Base-by-base conservation (phyloP, 2,113 vertebrate species). In the Pachypanchax playfairii region DNA sequence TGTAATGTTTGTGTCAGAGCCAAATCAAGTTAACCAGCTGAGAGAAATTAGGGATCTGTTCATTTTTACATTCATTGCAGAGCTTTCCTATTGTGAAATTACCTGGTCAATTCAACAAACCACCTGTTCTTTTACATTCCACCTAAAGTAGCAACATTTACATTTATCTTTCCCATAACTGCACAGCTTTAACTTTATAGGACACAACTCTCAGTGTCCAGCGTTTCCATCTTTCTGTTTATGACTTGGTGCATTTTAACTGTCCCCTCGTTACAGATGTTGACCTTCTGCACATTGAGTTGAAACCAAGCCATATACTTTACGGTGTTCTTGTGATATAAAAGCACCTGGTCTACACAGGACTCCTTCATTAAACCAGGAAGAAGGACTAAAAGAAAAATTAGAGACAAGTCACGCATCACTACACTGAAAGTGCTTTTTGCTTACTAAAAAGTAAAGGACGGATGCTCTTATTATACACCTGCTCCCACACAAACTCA, bases 391-490 rank as follows among this genome's bases (percentile, higher is more conserved):
- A 48, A 43, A 61, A 26, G 12, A 0, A 11, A 63, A 77, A 72
- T 77, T 61, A 64, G 69, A 80, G 56, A 28, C 12, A 18, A 35
- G 43, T 42, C 35, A 18, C 25, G 47, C 70, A 60, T 52, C 35
- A 69, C 52, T 39, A 43, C 50, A 31, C 26, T 65, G 51, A 49
- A 35, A 26, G 9, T 53, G 59, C 3, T 15, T 79, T 81, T 6
- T 58, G 55, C 68, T 80, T 57, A 77, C 74, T 67, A 54, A 59
- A 69, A 71, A 39, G 64, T 66, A 64, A 73, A 60, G 44, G 53
- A 61, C 21, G 49, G 44, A 2, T 61, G 52, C 49, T 26, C 46
- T 66, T 50, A 48, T 41, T 60, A 55, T 22, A 56, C 48, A 42
- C 46, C 41, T 24, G 1, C 2, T 55, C 41, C 20, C 56, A 52